phyloP scores from a whole-genome alignment of 2,113 vertebrate genomes.

The Nasalis larvatus region DNA sequence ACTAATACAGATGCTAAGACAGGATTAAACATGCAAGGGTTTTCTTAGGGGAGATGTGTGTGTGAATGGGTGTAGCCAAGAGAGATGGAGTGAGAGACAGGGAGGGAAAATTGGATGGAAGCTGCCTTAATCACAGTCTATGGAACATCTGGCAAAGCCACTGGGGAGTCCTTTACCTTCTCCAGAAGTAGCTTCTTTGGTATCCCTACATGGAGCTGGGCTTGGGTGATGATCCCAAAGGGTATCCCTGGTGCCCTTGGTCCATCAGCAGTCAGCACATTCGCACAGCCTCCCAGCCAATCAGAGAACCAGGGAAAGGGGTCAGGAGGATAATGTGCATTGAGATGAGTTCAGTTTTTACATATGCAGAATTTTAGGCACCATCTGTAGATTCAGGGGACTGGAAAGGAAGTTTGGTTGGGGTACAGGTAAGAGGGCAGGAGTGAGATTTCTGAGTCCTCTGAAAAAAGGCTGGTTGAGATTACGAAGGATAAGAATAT shows the following conservation, averaged over 20 bases:
- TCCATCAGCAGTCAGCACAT: background rate
- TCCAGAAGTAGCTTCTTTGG: background rate
- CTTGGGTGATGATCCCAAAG: too few species aligned
- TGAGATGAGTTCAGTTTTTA: background rate
- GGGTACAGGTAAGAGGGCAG: background rate
- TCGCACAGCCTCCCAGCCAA: background rate
- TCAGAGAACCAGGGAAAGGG: background rate
- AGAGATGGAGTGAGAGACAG: rapidly evolving
- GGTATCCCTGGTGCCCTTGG: background rate
- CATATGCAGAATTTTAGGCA: background rate
- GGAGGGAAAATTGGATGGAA: background rate
- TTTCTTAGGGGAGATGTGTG: background rate
- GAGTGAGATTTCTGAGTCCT: background rate
- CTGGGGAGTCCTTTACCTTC: background rate
- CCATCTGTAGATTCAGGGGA: background rate
- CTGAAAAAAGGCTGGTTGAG: background rate
- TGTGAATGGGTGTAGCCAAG: background rate
- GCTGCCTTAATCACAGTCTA: background rate
- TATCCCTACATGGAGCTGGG: background rate
- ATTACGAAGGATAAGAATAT: background rate
- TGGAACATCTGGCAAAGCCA: background rate
- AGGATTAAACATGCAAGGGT: background rate
- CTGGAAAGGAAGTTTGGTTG: background rate
- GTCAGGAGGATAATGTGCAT: rapidly evolving
- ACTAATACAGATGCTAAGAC: background rate